Evolutionary conservation across 2,113 vertebrate genomes (phyloP), one percentile per base, ranked within the genome.

Genomic region (Ornithorhynchus anatinus): DNA sequence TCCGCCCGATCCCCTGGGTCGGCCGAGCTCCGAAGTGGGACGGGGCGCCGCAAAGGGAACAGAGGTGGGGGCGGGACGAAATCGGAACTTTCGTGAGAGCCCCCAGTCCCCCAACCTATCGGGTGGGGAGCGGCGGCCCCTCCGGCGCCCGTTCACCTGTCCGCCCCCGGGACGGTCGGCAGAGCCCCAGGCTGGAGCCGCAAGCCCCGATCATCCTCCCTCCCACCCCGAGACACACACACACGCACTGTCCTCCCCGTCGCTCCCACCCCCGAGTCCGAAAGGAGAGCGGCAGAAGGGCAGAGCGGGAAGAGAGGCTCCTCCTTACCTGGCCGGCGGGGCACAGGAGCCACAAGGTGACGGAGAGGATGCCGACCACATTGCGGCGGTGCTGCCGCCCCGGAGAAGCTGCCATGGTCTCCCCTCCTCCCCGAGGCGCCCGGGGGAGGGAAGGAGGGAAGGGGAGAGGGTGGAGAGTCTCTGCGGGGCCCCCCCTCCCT

Each of bases 321-420:
- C 59, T 4, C 66, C 81, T 85, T 91, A 92, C 92, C 91, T 93
- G 88, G 42, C 78, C 72, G 7, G 84, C 77, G 51, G 80, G 53
- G 35, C 23, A 77, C 5, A 93, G 78, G 31, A 91, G 66, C 43
- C 68, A 80, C 81, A 86, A 67, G 77, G 84, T 78, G 64, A 80
- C 37, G 8, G 72, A 16, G 35, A 91, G 54, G 53, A 79, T n/a
- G 14, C 36, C 40, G 57, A 63, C 63, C 78, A 54, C 39, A 15
- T 50, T 15, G 23, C 71, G 39, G 10, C 16, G 27, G 69, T 15
- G 15, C 43, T 7, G 0, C 31, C n/a, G 40, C 39, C 37, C 62
- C 52, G 6, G 59, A 2, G 9, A 57, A 44, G 13, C 27, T 8
- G 70, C 64, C 83, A 79, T 81, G 35, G 25, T 53, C 16, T 59